These are phyloP conservation scores for Epinotia ramella DNA, from an alignment of 2,888 invertebrate species.

Conservation along the genomic window DNA sequence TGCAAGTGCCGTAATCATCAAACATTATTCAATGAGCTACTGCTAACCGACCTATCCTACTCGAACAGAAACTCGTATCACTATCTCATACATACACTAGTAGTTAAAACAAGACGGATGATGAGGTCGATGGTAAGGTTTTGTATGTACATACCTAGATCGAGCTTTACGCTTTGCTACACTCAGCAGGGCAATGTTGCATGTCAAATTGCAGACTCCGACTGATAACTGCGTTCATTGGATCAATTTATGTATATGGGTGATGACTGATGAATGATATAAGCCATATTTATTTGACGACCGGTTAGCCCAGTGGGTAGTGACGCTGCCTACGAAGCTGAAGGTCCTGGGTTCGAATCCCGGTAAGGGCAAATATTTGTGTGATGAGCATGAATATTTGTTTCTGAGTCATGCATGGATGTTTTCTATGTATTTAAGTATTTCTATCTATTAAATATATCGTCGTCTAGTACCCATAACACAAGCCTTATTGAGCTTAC, in stretches of 20 bases:
- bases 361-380: too few species aligned
- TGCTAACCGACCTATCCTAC: background rate
- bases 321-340: too few species aligned
- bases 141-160: slow-evolving; percentile 6
- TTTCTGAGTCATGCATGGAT: too few species aligned
- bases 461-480: too few species aligned
- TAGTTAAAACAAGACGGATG: slow-evolving; percentile 6
- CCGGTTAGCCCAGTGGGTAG: too few species aligned
- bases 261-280: slow-evolving; percentile 19
- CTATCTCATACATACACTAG: background rate
- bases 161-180: slow-evolving; percentile 15
- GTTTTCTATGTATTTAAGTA: too few species aligned
- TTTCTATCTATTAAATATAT: too few species aligned
- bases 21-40: slow-evolving; percentile 51
- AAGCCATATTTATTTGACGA: too few species aligned
- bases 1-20: slow-evolving; percentile 45
- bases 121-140: background rate
- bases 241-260: slow-evolving; percentile 30
- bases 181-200: slow-evolving; percentile 28
- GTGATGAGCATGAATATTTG: too few species aligned
- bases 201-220: slow-evolving; percentile 40
- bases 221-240: slow-evolving; percentile 26
- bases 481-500: too few species aligned
- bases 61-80: background rate
- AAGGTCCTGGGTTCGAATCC: too few species aligned